A percentile compares a stretch with the other conserved stretches of the same genome.
These are phyloP conservation scores for Sycophaga agraensis DNA, from an alignment of 1,140 invertebrate species.

Conservation along the genomic window DNA sequence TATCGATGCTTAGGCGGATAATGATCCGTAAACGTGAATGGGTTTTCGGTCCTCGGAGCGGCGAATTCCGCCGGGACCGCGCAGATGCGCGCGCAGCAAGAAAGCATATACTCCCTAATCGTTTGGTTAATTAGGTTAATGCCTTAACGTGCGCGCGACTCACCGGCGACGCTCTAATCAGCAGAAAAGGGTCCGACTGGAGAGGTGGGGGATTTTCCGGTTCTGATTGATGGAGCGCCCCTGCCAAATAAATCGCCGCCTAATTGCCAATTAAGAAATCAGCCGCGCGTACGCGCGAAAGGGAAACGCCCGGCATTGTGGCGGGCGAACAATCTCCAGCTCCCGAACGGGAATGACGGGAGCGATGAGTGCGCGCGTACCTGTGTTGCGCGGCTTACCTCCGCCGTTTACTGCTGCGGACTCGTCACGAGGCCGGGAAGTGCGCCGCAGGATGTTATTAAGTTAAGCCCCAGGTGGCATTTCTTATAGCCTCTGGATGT, in stretches of 20 bases:
- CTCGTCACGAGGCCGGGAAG: too few relatives aligned
- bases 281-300: constrained; percentile 7
- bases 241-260: constrained; percentile 9
- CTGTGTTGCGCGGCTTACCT: too few relatives aligned
- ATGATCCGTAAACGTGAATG: constrained; percentile 27
- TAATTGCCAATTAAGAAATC: constrained; percentile 27
- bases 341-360: too few relatives aligned
- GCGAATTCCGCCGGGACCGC: too few relatives aligned
- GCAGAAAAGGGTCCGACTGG: not conserved
- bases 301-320: too few relatives aligned
- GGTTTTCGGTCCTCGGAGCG: not conserved
- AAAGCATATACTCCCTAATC: constrained; percentile 39
- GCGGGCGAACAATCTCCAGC: too few relatives aligned
- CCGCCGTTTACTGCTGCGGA: too few relatives aligned
- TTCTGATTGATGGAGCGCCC: constrained; percentile 13
- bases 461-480: too few relatives aligned
- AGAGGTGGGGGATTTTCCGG: not conserved
- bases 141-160: constrained; percentile 34
- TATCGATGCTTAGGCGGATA: constrained; percentile 6
- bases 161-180: not conserved
- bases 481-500: too few relatives aligned
- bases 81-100: not conserved
- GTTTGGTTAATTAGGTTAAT: constrained; percentile 43
- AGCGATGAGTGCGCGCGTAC: too few relatives aligned
- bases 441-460: too few relatives aligned